A percentile compares a stretch with the other conserved stretches of the same genome.
phyloP scores from a whole-genome alignment of 2,797 vertebrate species.

The Hirundo rustica region DNA sequence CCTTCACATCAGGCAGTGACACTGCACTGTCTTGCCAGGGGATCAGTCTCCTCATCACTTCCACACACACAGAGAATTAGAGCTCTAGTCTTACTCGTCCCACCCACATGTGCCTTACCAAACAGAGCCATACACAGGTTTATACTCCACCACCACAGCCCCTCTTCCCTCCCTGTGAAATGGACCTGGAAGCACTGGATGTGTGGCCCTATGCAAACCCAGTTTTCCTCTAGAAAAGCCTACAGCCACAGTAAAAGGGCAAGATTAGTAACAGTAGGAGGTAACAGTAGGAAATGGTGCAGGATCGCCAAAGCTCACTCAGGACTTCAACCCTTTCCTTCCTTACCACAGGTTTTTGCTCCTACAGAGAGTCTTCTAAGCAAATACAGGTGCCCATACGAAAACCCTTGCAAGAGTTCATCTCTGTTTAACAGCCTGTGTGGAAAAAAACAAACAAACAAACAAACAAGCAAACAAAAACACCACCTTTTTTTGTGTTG shows the following conservation, averaged over 20 bases:
- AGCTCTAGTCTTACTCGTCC: not conserved
- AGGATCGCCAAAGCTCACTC: not conserved
- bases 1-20: not conserved
- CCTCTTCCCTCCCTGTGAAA: not conserved
- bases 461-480: too few species aligned
- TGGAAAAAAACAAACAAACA: not conserved
- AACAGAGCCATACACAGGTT: not conserved
- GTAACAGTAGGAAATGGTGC: not conserved
- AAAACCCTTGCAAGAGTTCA: not conserved
- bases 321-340: not conserved
- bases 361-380: not conserved
- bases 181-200: not conserved
- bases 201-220: rapidly evolving
- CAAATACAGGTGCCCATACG: not conserved
- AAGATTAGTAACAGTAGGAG: not conserved
- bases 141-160: not conserved
- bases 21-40: not conserved
- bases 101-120: not conserved
- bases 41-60: not conserved
- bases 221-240: not conserved
- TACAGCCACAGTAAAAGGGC: rapidly evolving
- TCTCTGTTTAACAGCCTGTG: not conserved
- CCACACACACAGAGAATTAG: not conserved
- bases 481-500: not conserved
- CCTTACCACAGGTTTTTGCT: not conserved